Conservation (phyloP, 2,797 vertebrate species). For the Yasuhikotakia modesta region DNA sequence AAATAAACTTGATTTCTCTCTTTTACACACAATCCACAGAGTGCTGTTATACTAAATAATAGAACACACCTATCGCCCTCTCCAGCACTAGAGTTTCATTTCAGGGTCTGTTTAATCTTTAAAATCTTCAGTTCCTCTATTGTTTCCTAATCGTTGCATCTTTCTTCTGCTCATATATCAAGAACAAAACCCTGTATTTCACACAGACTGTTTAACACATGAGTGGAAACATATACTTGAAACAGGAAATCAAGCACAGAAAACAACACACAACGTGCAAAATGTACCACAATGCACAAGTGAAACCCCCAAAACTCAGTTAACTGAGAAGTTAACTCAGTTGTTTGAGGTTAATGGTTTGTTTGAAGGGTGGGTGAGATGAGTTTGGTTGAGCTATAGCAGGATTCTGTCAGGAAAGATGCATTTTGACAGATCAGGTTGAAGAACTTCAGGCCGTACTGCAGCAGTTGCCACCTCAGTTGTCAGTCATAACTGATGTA, state of each 20-base stretch:
- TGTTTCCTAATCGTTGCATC: too few species aligned
- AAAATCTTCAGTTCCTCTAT: too few species aligned
- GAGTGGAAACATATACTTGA: background rate
- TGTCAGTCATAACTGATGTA: slow-evolving; percentile 57
- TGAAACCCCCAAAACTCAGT: background rate
- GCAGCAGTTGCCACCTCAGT: slow-evolving; percentile 22
- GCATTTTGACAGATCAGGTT: slow-evolving; percentile 44
- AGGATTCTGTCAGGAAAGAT: slow-evolving; percentile 27
- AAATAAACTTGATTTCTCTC: background rate
- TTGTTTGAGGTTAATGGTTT: background rate
- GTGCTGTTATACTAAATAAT: slow-evolving; percentile 2
- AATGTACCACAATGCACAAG: background rate
- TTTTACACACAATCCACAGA: background rate
- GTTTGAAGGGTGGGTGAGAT: background rate
- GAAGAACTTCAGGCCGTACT: slow-evolving; percentile 7
- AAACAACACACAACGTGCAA: background rate
- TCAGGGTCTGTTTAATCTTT: too few species aligned
- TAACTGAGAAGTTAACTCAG: background rate
- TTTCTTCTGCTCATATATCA: too few species aligned
- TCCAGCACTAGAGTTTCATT: background rate
- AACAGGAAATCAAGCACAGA: background rate
- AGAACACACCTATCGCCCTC: background rate
- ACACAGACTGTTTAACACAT: too few species aligned
- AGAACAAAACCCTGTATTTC: background rate
- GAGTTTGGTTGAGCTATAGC: background rate